These are phyloP conservation scores for Tenrec ecaudatus DNA, from an alignment of 2,113 vertebrate species.

Conservation along the genomic window DNA sequence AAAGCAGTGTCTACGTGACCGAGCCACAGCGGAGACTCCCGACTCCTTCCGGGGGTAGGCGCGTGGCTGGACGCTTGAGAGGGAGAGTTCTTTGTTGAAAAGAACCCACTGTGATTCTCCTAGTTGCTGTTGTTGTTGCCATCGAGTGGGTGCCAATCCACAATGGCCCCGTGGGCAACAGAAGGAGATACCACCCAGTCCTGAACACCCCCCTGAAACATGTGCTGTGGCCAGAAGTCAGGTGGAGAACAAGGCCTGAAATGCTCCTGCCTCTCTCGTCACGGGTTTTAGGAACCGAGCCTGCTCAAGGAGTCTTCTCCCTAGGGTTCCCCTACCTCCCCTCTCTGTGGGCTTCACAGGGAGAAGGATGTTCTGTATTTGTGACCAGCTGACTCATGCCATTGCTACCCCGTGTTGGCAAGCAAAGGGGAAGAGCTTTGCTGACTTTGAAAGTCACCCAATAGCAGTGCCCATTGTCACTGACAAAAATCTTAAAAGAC, in stretches of 20 bases:
- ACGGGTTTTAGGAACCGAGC: neutral
- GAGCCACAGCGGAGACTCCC: conserved; percentile 15
- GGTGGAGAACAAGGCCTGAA: neutral
- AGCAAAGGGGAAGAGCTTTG: neutral
- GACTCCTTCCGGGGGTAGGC: neutral
- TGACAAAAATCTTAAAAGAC: neutral
- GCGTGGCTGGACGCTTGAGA: neutral
- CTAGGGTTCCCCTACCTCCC: neutral
- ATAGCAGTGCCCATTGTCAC: neutral
- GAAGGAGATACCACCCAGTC: too few relatives aligned
- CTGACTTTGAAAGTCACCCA: neutral
- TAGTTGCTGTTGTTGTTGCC: neutral
- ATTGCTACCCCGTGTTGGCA: neutral
- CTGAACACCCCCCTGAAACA: neutral
- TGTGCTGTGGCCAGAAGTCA: neutral
- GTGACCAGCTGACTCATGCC: neutral
- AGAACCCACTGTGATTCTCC: neutral
- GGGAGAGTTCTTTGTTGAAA: neutral
- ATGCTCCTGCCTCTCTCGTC: neutral
- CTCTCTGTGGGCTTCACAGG: neutral
- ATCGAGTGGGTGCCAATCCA: neutral
- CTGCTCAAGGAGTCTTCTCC: neutral
- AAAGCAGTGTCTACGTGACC: neutral
- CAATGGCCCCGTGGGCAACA: too few relatives aligned
- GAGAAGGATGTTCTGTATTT: neutral